Conservation (phyloP, 2,888 invertebrate species). For the Electrophaes corylata region DNA sequence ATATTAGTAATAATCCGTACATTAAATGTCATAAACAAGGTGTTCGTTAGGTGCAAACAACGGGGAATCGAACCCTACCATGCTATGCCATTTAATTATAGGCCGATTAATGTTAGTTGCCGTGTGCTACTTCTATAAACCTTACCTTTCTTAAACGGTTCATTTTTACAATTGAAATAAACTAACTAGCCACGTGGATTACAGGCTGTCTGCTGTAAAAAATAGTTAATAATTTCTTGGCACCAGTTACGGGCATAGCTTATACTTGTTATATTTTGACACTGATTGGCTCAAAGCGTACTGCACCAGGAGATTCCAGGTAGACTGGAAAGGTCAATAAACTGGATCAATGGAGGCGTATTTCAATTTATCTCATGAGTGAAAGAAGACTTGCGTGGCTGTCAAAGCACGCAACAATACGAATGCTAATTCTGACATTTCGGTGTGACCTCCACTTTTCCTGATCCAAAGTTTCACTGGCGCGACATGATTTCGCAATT, state of each 20-base stretch:
- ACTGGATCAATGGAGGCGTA: slow-evolving; percentile 33
- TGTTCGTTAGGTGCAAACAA: slow-evolving; percentile 33
- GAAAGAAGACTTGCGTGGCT: slow-evolving; percentile 36
- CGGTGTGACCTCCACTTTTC: slow-evolving; percentile 62
- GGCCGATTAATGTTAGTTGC: slow-evolving; percentile 53
- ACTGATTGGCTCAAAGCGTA: slow-evolving; percentile 33
- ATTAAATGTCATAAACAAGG: slow-evolving; percentile 41
- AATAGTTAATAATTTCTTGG: slow-evolving; percentile 37
- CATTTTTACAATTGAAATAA: slow-evolving; percentile 42
- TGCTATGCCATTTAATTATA: slow-evolving; percentile 58
- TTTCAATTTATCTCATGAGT: slow-evolving; percentile 30
- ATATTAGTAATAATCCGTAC: slow-evolving; percentile 41
- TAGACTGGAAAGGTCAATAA: slow-evolving; percentile 31
- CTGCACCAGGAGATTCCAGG: slow-evolving; percentile 21
- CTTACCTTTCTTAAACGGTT: slow-evolving; percentile 38
- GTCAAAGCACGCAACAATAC: slow-evolving; percentile 47
- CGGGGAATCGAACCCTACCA: slow-evolving; percentile 40
- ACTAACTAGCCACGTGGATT: slow-evolving; percentile 30
- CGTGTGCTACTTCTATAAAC: slow-evolving; percentile 50
- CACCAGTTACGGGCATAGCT: slow-evolving; percentile 29
- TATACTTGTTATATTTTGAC: slow-evolving; percentile 33
- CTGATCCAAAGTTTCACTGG: slow-evolving; percentile 54
- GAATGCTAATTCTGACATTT: slow-evolving; percentile 72
- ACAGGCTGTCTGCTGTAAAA: slow-evolving; percentile 42
- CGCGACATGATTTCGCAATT: slow-evolving; percentile 59